These are phyloP conservation scores for Pogoniulus pusillus DNA, from an alignment of 2,797 vertebrate species.

Conservation along the genomic window DNA sequence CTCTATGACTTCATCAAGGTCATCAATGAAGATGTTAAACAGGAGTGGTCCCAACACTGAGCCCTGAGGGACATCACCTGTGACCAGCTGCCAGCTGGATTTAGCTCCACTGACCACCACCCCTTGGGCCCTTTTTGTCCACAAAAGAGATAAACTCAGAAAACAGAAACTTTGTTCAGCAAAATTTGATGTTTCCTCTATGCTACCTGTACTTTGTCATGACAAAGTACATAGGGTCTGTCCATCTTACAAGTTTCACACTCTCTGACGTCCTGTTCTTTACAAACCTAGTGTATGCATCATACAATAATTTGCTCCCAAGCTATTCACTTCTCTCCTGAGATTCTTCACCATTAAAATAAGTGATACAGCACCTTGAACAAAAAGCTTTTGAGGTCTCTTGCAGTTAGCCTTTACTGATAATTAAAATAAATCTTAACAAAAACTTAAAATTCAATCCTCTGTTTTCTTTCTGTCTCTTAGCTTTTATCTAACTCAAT, in stretches of 20 bases:
- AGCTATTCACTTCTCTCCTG: neutral
- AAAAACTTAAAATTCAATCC: neutral
- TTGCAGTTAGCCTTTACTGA: neutral
- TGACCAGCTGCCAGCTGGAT: too few relatives aligned
- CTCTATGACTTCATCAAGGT: too few relatives aligned
- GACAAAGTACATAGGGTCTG: neutral
- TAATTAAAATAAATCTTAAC: neutral
- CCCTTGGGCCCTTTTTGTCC: too few relatives aligned
- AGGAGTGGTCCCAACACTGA: too few relatives aligned
- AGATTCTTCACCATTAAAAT: neutral
- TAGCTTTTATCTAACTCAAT: neutral
- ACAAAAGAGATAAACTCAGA: neutral
- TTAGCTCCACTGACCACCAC: too few relatives aligned
- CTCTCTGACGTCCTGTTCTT: neutral
- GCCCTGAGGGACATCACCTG: too few relatives aligned
- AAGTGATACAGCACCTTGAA: neutral
- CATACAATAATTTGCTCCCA: neutral
- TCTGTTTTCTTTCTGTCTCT: neutral
- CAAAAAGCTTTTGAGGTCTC: neutral
- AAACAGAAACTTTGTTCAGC: neutral
- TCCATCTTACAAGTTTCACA: neutral
- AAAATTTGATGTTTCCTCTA: neutral
- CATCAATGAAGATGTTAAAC: too few relatives aligned
- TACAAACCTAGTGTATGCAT: neutral
- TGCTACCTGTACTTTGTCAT: neutral